These are phyloP conservation scores for Lamprotornis superbus DNA, from an alignment of 2,113 vertebrate species.

Conservation along the genomic window DNA sequence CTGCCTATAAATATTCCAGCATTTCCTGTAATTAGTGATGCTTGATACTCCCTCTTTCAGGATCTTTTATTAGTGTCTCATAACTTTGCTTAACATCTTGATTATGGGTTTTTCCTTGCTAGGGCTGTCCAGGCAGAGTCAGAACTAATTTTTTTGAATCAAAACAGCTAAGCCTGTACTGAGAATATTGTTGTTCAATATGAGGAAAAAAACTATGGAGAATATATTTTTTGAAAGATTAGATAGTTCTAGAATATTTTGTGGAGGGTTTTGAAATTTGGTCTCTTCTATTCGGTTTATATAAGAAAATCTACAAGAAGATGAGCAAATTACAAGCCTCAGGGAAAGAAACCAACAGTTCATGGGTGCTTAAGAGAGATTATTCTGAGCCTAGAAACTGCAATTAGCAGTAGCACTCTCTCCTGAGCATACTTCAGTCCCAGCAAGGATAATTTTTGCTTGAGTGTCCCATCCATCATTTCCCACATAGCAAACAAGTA, in stretches of 20 bases:
- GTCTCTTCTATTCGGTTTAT: not conserved
- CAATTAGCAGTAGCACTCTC: not conserved
- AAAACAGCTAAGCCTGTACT: not conserved
- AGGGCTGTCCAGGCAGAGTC: not conserved
- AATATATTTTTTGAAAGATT: not conserved
- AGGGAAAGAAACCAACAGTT: not conserved
- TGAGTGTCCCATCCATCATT: not conserved
- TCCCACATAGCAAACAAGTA: not conserved
- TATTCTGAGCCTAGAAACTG: not conserved
- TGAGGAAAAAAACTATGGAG: not conserved
- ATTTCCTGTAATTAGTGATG: conserved; percentile 12
- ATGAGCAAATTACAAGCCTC: not conserved
- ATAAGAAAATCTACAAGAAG: not conserved
- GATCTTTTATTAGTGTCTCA: not conserved
- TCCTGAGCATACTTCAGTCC: not conserved
- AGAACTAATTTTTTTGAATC: not conserved
- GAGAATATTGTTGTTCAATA: not conserved
- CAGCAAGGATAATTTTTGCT: not conserved
- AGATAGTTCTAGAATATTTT: not conserved
- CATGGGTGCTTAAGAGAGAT: not conserved
- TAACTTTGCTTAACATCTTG: not conserved
- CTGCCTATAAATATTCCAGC: conserved; percentile 1
- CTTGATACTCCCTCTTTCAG: not conserved
- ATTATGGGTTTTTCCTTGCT: not conserved
- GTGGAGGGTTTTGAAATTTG: not conserved